phyloP scores from a whole-genome alignment of 1,140 invertebrate species.

The Carposina sasakii region DNA sequence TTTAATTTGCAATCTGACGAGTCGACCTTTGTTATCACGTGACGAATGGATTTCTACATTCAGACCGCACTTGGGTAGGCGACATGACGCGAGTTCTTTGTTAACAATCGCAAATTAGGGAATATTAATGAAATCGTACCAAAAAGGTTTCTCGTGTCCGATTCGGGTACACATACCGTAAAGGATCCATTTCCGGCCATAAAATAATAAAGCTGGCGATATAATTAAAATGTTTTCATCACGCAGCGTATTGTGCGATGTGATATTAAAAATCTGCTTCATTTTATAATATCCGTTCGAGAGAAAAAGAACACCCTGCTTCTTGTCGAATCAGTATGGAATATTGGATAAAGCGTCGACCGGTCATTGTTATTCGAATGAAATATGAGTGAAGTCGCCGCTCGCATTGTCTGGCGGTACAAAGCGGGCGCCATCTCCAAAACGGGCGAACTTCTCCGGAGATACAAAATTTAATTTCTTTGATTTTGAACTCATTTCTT shows the following conservation, averaged over 20 bases:
- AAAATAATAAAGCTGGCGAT: too few relatives aligned
- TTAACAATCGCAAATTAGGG: constrained; percentile 34
- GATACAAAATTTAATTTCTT: constrained; percentile 58
- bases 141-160: constrained; percentile 27
- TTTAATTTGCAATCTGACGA: constrained; percentile 50
- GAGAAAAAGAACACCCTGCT: constrained; percentile 29
- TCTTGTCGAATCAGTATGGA: constrained; percentile 33
- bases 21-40: constrained; percentile 31
- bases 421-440: constrained; percentile 31
- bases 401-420: constrained; percentile 44
- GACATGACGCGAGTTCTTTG: constrained; percentile 21
- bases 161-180: too few relatives aligned
- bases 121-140: constrained; percentile 30
- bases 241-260: too few relatives aligned
- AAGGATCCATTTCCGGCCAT: too few relatives aligned
- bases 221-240: too few relatives aligned
- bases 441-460: constrained; percentile 33
- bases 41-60: constrained; percentile 32
- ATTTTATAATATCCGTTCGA: too few relatives aligned
- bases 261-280: too few relatives aligned
- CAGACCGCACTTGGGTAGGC: constrained; percentile 13
- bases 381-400: constrained; percentile 47
- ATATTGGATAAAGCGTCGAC: constrained; percentile 41
- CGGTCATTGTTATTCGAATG: constrained; percentile 45
- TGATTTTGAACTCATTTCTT: constrained; percentile 39